A percentile compares a stretch with the other conserved stretches of the same genome.
Evolutionary conservation across 2,113 vertebrate genomes (phyloP).

Genomic region (Mobula hypostoma): DNA sequence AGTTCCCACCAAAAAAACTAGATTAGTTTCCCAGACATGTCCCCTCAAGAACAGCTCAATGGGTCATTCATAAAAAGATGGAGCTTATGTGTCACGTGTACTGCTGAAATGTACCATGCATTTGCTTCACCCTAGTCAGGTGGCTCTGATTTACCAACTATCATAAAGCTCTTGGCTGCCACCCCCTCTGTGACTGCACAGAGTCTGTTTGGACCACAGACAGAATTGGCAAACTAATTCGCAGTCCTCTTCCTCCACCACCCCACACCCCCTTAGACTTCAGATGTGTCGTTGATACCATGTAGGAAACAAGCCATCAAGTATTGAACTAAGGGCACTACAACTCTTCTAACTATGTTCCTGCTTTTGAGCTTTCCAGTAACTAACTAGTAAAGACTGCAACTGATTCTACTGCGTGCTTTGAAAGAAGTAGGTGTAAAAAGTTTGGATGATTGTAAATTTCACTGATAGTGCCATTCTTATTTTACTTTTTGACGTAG

Average conservation of each 20-base stretch:
- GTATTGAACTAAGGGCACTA: not conserved
- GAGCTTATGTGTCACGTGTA: not conserved
- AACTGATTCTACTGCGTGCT: not conserved
- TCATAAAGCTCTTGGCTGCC: no score
- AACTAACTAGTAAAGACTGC: not conserved
- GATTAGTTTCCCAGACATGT: not conserved
- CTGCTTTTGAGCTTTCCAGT: not conserved
- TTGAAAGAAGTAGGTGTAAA: not conserved
- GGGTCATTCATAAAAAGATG: not conserved
- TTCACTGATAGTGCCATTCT: not conserved
- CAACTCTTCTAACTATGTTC: not conserved
- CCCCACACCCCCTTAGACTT: no score
- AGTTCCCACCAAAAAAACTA: no score
- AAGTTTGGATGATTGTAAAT: not conserved
- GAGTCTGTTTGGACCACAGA: no score
- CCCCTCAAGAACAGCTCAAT: not conserved
- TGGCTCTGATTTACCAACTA: no score
- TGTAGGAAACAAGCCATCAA: not conserved
- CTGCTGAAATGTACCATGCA: not conserved
- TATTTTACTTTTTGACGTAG: not conserved
- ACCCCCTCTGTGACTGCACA: no score
- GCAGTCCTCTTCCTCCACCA: no score
- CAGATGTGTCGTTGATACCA: no score
- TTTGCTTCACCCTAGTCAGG: not conserved
- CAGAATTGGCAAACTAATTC: no score